phyloP scores from a whole-genome alignment of 2,888 invertebrate genomes.

The Cephus sareptanus region DNA sequence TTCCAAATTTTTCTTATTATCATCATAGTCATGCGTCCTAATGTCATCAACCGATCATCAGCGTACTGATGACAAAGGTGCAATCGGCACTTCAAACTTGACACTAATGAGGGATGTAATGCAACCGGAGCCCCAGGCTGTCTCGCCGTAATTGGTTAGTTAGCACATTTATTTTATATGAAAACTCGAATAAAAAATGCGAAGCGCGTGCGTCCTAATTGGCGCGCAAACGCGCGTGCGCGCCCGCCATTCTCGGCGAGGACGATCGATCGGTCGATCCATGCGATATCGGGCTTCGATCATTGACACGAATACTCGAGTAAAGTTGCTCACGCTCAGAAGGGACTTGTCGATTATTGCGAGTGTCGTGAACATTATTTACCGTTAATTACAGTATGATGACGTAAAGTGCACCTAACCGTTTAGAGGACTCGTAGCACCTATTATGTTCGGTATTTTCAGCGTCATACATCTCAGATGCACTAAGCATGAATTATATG shows the following conservation, averaged over 20 bases:
- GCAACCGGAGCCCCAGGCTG: constrained; percentile 18
- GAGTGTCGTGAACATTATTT: background rate
- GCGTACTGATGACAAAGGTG: constrained; percentile 31
- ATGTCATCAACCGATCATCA: background rate
- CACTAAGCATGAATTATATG: no score
- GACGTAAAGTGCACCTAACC: no score
- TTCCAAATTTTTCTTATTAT: background rate
- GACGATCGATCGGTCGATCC: constrained; percentile 21
- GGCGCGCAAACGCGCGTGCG: constrained; percentile 23
- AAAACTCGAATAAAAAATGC: constrained; percentile 39
- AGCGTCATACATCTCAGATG: no score
- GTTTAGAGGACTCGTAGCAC: no score
- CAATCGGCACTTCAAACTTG: constrained; percentile 47
- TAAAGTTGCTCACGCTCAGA: background rate
- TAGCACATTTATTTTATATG: constrained; percentile 52
- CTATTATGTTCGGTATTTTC: no score
- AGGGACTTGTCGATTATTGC: background rate
- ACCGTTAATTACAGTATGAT: background rate
- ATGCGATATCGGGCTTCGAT: constrained; percentile 19
- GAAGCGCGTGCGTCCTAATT: constrained; percentile 52
- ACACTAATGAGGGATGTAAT: constrained; percentile 51
- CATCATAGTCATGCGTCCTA: background rate
- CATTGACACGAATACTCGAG: constrained; percentile 18
- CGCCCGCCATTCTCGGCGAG: constrained; percentile 19
- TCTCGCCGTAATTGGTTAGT: constrained; percentile 50